Evolutionary conservation across 2,888 invertebrate genomes (phyloP).

Genomic region (Mesochorus sp.): DNA sequence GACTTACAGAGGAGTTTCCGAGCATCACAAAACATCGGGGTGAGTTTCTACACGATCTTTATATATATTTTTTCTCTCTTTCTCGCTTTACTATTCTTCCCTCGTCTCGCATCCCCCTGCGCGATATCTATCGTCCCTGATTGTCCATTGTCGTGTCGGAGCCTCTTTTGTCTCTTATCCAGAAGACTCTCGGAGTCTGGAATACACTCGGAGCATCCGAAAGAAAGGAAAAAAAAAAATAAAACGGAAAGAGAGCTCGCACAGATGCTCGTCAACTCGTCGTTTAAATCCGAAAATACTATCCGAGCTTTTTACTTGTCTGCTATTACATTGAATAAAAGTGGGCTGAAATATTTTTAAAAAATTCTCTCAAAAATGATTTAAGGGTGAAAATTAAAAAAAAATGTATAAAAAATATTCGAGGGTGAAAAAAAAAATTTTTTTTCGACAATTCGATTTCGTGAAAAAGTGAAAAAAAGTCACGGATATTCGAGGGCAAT

Average conservation of each 20-base stretch:
- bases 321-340: background rate
- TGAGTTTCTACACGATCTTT: background rate
- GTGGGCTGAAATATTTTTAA: background rate
- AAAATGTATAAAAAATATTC: too few relatives aligned
- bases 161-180: conserved; percentile 51
- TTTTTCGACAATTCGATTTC: background rate
- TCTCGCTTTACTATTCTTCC: conserved; percentile 2
- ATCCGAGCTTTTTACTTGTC: conserved; percentile 12
- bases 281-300: conserved; percentile 58
- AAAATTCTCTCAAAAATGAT: background rate
- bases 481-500: background rate
- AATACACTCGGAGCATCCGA: conserved; percentile 18
- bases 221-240: background rate
- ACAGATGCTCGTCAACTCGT: conserved; percentile 52
- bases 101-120: conserved; percentile 11
- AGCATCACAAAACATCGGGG: conserved; percentile 16
- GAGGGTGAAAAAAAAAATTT: background rate
- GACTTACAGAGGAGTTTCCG: background rate
- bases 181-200: conserved; percentile 30
- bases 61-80: background rate
- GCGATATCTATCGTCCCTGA: conserved; percentile 64
- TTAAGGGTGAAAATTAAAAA: too few relatives aligned
- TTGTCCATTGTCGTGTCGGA: conserved; percentile 72
- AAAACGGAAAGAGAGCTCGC: conserved; percentile 35
- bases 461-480: background rate